These are phyloP conservation scores for Hippotragus niger DNA, from an alignment of 2,113 vertebrate genomes.

Conservation along the genomic window DNA sequence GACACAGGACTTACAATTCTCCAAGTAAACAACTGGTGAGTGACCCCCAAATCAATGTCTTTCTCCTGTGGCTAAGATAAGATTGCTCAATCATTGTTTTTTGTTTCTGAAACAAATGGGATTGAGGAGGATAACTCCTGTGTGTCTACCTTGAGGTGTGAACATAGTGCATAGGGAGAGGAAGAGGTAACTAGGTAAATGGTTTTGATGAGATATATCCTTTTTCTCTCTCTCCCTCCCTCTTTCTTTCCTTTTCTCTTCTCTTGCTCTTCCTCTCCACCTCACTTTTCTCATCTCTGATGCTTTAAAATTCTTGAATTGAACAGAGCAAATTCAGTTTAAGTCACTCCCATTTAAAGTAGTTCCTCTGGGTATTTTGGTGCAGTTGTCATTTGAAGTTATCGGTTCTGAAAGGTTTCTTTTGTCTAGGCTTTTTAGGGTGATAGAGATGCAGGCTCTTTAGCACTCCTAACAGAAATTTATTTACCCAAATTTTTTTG, in stretches of 20 bases:
- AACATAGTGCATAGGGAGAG: constrained; percentile 61
- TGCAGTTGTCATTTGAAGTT: constrained; percentile 17
- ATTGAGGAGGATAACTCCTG: constrained; percentile 47
- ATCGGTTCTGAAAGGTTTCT: constrained; percentile 60
- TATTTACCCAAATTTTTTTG: constrained; percentile 83
- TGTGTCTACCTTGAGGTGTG: constrained; percentile 66
- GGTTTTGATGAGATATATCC: constrained; percentile 62
- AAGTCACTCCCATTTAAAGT: constrained; percentile 62
- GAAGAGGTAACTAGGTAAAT: constrained; percentile 62
- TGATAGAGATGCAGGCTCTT: constrained; percentile 71
- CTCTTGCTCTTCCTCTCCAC: not conserved
- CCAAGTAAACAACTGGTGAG: constrained; percentile 99
- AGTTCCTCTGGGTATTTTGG: constrained; percentile 59
- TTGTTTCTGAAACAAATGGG: constrained; percentile 76
- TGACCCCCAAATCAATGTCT: constrained; percentile 81
- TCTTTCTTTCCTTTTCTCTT: not conserved
- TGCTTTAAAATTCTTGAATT: not conserved
- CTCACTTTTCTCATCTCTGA: not conserved
- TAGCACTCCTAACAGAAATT: constrained; percentile 82
- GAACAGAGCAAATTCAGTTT: constrained; percentile 68
- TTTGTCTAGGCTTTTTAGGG: constrained; percentile 78
- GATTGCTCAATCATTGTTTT: constrained; percentile 78
- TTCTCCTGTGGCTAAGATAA: constrained; percentile 78
- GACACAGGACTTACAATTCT: constrained; percentile 99
- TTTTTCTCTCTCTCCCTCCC: not conserved